Evolutionary conservation across 2,797 vertebrate genomes (phyloP).

Genomic region (Tragelaphus eurycerus): DNA sequence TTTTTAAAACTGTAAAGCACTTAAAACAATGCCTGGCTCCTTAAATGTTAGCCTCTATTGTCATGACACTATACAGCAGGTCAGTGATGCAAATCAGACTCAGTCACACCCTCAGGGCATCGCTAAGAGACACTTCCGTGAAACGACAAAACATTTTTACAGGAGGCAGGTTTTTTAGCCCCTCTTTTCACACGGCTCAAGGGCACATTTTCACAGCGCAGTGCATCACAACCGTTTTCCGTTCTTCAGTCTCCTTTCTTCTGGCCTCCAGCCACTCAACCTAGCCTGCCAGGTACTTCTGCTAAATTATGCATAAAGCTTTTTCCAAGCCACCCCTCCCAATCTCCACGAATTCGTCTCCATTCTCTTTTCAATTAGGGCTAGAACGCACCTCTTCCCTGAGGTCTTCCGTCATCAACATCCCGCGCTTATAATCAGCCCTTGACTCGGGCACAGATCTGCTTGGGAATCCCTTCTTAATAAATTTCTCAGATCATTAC

Average conservation of each 20-base stretch:
- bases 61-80: background rate
- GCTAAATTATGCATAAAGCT: slow-evolving; percentile 46
- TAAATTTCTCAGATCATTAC: background rate
- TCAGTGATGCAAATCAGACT: background rate
- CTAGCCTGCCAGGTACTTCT: slow-evolving; percentile 14
- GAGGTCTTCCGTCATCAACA: background rate
- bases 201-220: background rate
- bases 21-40: background rate
- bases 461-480: background rate
- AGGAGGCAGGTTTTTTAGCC: background rate
- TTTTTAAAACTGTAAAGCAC: background rate
- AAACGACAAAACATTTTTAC: background rate
- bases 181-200: background rate
- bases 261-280: background rate
- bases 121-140: background rate
- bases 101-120: background rate
- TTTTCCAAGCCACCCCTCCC: background rate
- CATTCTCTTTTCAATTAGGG: background rate
- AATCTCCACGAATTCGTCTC: background rate
- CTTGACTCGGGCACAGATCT: background rate
- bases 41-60: background rate
- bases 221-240: background rate
- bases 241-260: background rate
- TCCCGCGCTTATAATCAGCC: background rate
- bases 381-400: background rate